Conservation (phyloP, 1,140 invertebrate species). For the Lordiphosa mommai region DNA sequence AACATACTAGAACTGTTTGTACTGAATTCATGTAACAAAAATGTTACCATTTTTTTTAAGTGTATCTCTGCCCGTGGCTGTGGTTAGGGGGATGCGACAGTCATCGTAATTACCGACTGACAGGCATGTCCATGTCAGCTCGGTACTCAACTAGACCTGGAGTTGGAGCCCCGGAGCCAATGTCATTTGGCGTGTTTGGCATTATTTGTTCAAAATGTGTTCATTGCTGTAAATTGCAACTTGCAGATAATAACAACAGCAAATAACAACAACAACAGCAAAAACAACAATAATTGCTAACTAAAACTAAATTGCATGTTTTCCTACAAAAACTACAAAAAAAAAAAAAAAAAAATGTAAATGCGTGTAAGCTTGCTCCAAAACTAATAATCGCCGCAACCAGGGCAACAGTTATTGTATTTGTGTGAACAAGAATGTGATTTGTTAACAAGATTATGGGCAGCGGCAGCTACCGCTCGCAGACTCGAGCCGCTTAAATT, state of each 20-base stretch:
- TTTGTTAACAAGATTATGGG: slow-evolving; percentile 79
- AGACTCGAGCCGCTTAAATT: background rate
- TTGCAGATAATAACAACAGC: slow-evolving; percentile 53
- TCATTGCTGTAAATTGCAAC: slow-evolving; percentile 58
- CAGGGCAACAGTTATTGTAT: slow-evolving; percentile 29
- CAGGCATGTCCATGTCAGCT: slow-evolving; percentile 45
- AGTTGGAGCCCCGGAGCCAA: slow-evolving; percentile 32
- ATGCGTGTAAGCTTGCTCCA: slow-evolving; percentile 35
- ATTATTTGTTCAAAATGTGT: slow-evolving; percentile 73
- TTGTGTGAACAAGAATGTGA: slow-evolving; percentile 79
- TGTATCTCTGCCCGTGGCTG: background rate
- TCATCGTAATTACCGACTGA: slow-evolving; percentile 40
- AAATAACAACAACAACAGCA: slow-evolving; percentile 20
- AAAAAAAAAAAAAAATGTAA: slow-evolving; percentile 3
- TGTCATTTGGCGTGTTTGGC: slow-evolving; percentile 51
- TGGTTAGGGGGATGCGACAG: slow-evolving; percentile 31
- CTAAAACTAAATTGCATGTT: slow-evolving; percentile 63
- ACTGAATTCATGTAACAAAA: no score
- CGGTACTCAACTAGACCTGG: slow-evolving; percentile 13
- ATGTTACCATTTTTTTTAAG: no score
- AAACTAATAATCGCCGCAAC: slow-evolving; percentile 33
- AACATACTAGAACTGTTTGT: no score
- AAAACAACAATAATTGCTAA: slow-evolving; percentile 52
- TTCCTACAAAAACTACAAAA: slow-evolving; percentile 26
- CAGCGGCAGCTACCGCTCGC: slow-evolving; percentile 19